A percentile compares a stretch with the other conserved stretches of the same genome.
Evolutionary conservation across 2,113 vertebrate species (phyloP).

Genomic region (Oplegnathus fasciatus): DNA sequence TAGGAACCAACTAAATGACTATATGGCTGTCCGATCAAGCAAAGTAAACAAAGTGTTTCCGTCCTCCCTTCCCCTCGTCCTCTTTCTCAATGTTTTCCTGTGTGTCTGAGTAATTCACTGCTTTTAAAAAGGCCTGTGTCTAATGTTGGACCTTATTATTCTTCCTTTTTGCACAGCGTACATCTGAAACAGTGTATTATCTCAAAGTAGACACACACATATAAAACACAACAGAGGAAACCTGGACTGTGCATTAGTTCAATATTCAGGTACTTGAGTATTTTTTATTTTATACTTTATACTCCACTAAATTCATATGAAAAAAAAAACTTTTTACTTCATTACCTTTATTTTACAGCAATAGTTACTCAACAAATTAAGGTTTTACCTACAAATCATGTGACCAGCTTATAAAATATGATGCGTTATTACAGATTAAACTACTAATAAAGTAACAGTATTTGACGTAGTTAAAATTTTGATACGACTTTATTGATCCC

Average conservation of each 20-base stretch:
- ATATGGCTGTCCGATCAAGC: slow-evolving; percentile 77
- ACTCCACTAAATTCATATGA: neutral
- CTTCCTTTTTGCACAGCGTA: neutral
- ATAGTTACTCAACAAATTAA: neutral
- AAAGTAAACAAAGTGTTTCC: slow-evolving; percentile 75
- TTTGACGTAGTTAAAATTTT: neutral
- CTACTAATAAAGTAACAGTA: neutral
- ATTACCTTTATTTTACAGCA: neutral
- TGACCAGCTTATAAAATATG: neutral
- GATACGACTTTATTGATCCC: neutral
- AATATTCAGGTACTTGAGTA: neutral
- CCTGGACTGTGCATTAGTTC: neutral
- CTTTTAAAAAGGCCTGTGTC: slow-evolving; percentile 14
- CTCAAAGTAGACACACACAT: neutral
- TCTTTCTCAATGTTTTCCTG: slow-evolving; percentile 23
- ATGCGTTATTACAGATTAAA: neutral
- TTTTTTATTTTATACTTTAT: neutral
- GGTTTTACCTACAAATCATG: neutral
- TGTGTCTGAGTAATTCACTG: slow-evolving; percentile 38
- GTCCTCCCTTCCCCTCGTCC: neutral
- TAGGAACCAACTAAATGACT: slow-evolving; percentile 80
- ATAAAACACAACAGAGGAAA: neutral
- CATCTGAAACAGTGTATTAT: neutral
- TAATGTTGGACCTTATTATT: neutral
- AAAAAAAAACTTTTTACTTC: neutral